phyloP scores from a whole-genome alignment of 2,113 vertebrate species.

The Pogona vitticeps region DNA sequence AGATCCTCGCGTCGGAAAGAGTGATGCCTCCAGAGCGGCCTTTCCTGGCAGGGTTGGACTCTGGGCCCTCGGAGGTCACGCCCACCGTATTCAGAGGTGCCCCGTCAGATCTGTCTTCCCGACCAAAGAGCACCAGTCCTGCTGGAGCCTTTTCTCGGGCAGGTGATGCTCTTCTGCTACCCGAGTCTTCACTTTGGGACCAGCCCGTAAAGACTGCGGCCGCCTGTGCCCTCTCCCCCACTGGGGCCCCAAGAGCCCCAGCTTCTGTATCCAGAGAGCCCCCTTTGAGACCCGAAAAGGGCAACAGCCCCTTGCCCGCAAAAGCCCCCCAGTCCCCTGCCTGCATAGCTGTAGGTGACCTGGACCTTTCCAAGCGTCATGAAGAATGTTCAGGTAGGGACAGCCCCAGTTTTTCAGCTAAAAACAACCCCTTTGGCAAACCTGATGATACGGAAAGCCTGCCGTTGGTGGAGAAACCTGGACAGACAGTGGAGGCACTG shows the following conservation, averaged over 20 bases:
- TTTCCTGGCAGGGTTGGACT: background rate
- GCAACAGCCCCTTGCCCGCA: background rate
- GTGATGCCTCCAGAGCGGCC: background rate
- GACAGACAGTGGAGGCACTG: background rate
- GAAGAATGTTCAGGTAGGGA: accelerated
- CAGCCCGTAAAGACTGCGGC: background rate
- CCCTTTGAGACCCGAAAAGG: background rate
- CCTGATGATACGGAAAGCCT: background rate
- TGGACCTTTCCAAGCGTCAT: constrained; percentile 1
- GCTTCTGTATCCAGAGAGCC: background rate
- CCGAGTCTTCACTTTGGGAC: accelerated
- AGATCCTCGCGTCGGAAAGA: background rate
- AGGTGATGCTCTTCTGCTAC: background rate
- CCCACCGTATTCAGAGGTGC: constrained; percentile 6
- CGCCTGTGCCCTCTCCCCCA: background rate
- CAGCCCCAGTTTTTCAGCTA: background rate
- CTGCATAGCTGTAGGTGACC: background rate
- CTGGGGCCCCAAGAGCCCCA: background rate
- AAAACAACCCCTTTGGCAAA: constrained; percentile 30
- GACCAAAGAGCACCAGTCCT: background rate
- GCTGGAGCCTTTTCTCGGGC: background rate
- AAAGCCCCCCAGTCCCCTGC: background rate
- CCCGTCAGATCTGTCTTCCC: background rate
- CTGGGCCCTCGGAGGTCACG: background rate
- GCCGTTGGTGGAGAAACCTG: background rate